Percentiles rank a stretch among this genome's conserved stretches.
Conservation (phyloP, 2,797 vertebrate genomes). For the Anguilla anguilla region DNA sequence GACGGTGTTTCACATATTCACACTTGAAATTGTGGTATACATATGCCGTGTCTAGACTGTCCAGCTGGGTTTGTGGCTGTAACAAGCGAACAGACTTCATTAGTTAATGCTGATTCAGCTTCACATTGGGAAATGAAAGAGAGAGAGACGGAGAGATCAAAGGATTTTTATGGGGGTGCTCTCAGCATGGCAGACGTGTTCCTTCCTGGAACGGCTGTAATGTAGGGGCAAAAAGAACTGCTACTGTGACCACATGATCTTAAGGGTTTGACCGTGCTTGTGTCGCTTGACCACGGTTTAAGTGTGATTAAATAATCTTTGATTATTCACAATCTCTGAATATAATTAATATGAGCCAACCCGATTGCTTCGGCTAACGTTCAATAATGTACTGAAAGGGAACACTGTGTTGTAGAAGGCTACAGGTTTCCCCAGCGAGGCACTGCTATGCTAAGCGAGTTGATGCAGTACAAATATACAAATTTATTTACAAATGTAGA, state of each 20-base stretch:
- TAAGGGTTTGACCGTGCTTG: neutral
- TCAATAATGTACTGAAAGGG: neutral
- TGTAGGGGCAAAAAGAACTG: neutral
- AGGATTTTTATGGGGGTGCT: neutral
- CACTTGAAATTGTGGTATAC: neutral
- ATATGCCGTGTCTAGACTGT: slow-evolving; percentile 13
- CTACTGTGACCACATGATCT: neutral
- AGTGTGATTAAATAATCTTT: neutral
- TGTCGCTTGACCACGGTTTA: neutral
- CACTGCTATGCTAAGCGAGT: neutral
- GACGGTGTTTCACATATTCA: neutral
- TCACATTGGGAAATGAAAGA: neutral
- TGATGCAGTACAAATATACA: too few relatives aligned
- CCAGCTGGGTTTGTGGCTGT: slow-evolving; percentile 7
- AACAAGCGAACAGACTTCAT: neutral
- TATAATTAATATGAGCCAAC: neutral
- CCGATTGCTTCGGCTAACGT: neutral
- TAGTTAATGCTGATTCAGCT: neutral
- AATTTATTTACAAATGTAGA: neutral
- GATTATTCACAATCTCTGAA: neutral
- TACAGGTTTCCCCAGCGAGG: neutral
- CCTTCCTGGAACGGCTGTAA: neutral
- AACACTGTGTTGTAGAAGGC: neutral
- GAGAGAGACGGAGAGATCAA: neutral
- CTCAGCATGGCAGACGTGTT: neutral